A percentile compares a stretch with the other conserved stretches of the same genome.
Conservation (phyloP, 2,888 invertebrate species). For the Gerris lacustris region DNA sequence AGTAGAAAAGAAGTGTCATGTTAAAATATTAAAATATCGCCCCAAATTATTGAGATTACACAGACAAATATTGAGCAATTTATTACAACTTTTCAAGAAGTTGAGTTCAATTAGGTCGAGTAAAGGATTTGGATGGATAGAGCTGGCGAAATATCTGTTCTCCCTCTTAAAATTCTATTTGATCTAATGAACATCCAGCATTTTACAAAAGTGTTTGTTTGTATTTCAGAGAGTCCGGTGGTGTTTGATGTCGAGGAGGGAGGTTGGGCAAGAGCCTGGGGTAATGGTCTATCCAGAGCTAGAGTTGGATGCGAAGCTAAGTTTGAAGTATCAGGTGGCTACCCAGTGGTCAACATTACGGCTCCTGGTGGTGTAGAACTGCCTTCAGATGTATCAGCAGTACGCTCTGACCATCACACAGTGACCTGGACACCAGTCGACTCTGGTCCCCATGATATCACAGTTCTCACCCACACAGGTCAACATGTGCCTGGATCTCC, state of each 20-base stretch:
- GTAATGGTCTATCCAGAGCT: slow-evolving; percentile 45
- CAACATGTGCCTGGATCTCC: slow-evolving; percentile 43
- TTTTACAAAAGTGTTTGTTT: no score
- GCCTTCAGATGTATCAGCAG: slow-evolving; percentile 21
- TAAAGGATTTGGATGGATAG: no score
- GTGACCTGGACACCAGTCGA: slow-evolving; percentile 83
- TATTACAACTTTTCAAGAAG: no score
- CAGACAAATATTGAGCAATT: not conserved
- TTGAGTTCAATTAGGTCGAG: no score
- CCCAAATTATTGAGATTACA: slow-evolving; percentile 1
- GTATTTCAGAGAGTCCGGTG: slow-evolving; percentile 39
- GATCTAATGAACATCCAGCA: no score
- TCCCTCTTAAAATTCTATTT: no score
- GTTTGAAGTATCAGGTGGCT: slow-evolving; percentile 39
- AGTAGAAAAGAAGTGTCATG: no score
- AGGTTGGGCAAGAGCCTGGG: slow-evolving; percentile 47
- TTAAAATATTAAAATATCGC: slow-evolving; percentile 7
- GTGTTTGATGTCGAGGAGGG: slow-evolving; percentile 47
- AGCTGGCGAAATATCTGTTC: no score
- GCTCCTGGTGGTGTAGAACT: slow-evolving; percentile 43
- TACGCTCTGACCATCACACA: slow-evolving; percentile 49
- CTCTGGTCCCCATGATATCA: slow-evolving; percentile 82
- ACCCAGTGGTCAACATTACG: slow-evolving; percentile 41
- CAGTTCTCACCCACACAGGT: not conserved
- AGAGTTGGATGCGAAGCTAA: slow-evolving; percentile 42